Base-by-base conservation (phyloP, 2,797 vertebrate species). In the Acrossocheilus fasciatus region DNA sequence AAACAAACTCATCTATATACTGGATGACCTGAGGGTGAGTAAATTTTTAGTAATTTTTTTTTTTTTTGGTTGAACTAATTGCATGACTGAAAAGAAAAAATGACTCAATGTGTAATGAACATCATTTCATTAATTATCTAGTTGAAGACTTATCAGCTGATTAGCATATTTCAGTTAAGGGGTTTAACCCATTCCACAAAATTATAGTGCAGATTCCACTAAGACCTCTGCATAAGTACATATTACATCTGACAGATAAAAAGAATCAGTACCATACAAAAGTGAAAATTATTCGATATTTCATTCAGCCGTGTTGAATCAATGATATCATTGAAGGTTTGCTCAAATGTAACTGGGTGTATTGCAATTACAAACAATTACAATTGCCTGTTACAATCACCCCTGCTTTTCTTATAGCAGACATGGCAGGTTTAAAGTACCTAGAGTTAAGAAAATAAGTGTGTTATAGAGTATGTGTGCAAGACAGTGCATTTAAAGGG, bases 401-500 rank as follows among this genome's bases (percentile, higher is more conserved):
- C 52, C 10, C n/a, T 6, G 45, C 23, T n/a, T 54, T 7, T 45
- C 6, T 43, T 8, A 52, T n/a, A 79, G 14, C 12, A 43, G 59
- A 79, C 14, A 62, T 43, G 50, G 36, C 76, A 62, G 39, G 8
- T 79, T 62, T n/a, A 62, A 79, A 79, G 23, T 26, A 62, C 14
- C 54, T 3, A 26, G 36, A 62, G 4, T 79, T 62, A 62, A 62
- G 36, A 62, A 59, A 78, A 36, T 81, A 69, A 68, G 64, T 69
- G 66, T 84, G 59, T 62, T 76, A 34, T 15, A 73, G 34, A 74
- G 66, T 9, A n/a, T 18, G 41, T 70, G 50, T 72, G 45, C 59
- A 78, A 45, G 50, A 68, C 6, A 26, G 15, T 2, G 4, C 20
- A 52, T 64, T 74, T 82, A 84, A 90, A 88, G 57, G 50, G 86